These are phyloP conservation scores for Arion vulgaris DNA, from an alignment of 1,140 invertebrate species.

Conservation along the genomic window DNA sequence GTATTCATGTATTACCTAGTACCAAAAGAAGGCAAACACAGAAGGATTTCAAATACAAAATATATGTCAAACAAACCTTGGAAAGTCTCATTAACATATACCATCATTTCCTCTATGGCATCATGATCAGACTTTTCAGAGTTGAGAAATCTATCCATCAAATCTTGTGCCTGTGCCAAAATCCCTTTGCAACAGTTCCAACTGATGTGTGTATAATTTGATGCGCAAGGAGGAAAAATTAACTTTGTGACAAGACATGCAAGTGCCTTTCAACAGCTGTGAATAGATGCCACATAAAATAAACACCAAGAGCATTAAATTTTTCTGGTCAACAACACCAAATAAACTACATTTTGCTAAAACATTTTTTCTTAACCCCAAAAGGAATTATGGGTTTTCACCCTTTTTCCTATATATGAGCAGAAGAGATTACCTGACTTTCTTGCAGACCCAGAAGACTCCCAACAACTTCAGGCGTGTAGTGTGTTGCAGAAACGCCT, in stretches of 20 bases:
- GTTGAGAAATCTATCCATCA: constrained; percentile 19
- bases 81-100: neutral
- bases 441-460: too few relatives aligned
- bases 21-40: too few relatives aligned
- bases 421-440: too few relatives aligned
- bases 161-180: constrained; percentile 28
- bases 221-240: constrained; percentile 50
- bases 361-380: too few relatives aligned
- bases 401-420: too few relatives aligned
- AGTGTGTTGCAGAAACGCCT: too few relatives aligned
- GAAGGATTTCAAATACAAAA: too few relatives aligned
- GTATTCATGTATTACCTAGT: too few relatives aligned
- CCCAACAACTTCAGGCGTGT: too few relatives aligned
- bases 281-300: constrained; percentile 42
- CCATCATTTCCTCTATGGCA: neutral
- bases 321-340: neutral
- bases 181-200: constrained; percentile 83
- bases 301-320: too few relatives aligned
- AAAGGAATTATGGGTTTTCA: too few relatives aligned
- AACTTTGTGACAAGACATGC: constrained; percentile 74
- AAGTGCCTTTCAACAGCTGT: constrained; percentile 78
- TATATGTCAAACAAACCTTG: neutral
- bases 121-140: constrained; percentile 2
- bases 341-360: neutral
- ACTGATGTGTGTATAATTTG: constrained; percentile 80